Evolutionary conservation across 2,797 vertebrate species (phyloP).

Genomic region (Choloepus didactylus): DNA sequence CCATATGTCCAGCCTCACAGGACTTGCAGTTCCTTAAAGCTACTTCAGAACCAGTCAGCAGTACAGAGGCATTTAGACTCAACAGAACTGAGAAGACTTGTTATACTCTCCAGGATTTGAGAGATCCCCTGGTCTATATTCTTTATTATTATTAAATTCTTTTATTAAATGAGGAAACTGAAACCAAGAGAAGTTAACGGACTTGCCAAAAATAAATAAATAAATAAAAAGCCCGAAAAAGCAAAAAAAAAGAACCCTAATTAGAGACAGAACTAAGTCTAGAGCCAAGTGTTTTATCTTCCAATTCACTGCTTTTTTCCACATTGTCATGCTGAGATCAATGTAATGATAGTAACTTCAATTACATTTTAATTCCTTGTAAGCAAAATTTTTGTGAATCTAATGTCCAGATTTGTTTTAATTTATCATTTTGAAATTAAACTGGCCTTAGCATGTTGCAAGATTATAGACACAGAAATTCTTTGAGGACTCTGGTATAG

Average conservation of each 20-base stretch:
- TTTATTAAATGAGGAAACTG: conserved; percentile 39
- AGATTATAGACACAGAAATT: conserved; percentile 19
- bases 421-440: conserved; percentile 52
- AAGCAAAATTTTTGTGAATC: conserved; percentile 36
- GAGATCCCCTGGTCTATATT: neutral
- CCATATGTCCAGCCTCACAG: neutral
- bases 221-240: neutral
- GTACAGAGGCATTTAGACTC: neutral
- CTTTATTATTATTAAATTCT: conserved; percentile 3
- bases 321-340: neutral
- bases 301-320: neutral
- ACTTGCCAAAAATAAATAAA: neutral
- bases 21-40: neutral
- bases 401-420: conserved; percentile 39
- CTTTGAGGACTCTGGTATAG: neutral
- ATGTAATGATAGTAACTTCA: neutral
- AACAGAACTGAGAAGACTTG: neutral
- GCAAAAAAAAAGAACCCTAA: neutral
- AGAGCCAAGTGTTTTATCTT: neutral
- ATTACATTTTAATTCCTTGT: conserved; percentile 1
- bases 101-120: neutral
- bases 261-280: neutral
- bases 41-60: neutral
- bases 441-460: neutral
- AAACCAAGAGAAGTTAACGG: neutral